phyloP scores from a whole-genome alignment of 92 coral and sea anemone species.

The Bergia puertoricense region DNA sequence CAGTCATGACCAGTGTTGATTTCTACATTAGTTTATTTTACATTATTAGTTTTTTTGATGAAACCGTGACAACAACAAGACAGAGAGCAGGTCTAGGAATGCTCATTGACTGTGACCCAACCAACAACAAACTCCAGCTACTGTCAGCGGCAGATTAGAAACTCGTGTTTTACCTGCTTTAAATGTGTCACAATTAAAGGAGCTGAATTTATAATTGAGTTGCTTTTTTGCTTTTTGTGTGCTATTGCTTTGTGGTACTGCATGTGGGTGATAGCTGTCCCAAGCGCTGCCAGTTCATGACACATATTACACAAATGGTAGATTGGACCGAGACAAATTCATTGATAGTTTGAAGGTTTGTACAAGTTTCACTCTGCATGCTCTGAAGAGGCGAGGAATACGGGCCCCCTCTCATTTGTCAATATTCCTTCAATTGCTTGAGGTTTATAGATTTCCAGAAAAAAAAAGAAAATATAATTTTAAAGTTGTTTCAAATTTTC shows the following conservation, averaged over 20 bases:
- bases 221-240: conserved; percentile 45
- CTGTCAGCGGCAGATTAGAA: neutral
- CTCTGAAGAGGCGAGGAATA: conserved; percentile 49
- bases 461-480: neutral
- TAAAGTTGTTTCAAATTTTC: neutral
- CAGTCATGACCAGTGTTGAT: neutral
- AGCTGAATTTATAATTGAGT: conserved; percentile 14
- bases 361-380: conserved; percentile 36
- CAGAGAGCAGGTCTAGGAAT: neutral
- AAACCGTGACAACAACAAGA: neutral
- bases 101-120: neutral
- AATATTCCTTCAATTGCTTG: conserved; percentile 17
- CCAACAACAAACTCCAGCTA: neutral
- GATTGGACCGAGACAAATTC: conserved; percentile 47
- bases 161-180: neutral
- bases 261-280: conserved; percentile 44
- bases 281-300: conserved; percentile 35
- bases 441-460: neutral
- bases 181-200: neutral
- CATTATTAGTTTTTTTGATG: too few relatives aligned
- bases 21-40: neutral
- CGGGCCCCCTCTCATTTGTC: conserved; percentile 42
- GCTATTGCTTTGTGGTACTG: conserved; percentile 43
- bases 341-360: conserved; percentile 49
- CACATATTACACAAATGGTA: conserved; percentile 47